Evolutionary conservation across 2,888 invertebrate species (phyloP).

Genomic region (Callinectes sapidus): DNA sequence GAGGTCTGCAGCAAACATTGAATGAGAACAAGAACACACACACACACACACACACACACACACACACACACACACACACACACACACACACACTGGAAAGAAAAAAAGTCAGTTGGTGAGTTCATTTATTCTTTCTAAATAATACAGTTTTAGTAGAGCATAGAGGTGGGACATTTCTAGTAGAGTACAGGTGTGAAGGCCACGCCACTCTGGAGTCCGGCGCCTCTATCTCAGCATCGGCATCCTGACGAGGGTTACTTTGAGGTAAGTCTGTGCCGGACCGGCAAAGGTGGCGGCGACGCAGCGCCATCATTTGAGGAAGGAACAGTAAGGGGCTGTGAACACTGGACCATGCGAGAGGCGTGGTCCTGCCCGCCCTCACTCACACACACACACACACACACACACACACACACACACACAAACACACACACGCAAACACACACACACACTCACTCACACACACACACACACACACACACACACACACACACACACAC

Average conservation of each 20-base stretch:
- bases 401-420: background rate
- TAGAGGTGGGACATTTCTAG: background rate
- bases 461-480: background rate
- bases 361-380: background rate
- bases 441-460: background rate
- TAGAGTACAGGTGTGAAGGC: constrained; percentile 11
- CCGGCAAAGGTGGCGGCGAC: background rate
- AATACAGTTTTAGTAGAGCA: constrained; percentile 13
- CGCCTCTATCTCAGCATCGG: constrained; percentile 16
- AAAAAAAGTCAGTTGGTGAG: background rate
- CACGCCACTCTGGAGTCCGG: background rate
- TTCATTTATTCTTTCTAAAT: constrained; percentile 23
- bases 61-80: constrained; percentile 19
- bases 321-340: background rate
- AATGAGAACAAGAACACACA: background rate
- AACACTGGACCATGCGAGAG: background rate
- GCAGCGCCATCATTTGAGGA: background rate
- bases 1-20: background rate
- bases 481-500: constrained; percentile 28
- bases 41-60: background rate
- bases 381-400: constrained; percentile 5
- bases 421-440: too few species aligned
- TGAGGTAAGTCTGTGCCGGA: constrained; percentile 30
- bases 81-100: background rate
- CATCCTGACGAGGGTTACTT: background rate